Base-by-base conservation (phyloP, 2,113 vertebrate genomes). In the Gallinago jamesoni region DNA sequence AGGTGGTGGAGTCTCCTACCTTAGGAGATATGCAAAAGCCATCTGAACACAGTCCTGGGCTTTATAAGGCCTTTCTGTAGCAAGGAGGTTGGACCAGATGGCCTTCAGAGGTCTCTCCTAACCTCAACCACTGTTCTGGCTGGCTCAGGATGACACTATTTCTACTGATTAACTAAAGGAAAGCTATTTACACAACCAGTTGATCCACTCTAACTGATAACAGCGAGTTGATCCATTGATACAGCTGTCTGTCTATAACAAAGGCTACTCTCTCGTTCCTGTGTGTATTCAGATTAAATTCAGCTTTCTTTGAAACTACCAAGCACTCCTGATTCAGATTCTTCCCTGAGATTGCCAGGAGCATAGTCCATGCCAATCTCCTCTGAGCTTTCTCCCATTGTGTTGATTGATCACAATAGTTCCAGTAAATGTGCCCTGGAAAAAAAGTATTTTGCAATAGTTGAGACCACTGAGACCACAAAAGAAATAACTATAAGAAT, bases 11-110 rank as follows among this genome's bases (percentile, higher is more conserved):
- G 8, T 67, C 7, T 63, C 18, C 11, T 15, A 5, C 10, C 23
- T 20, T 80, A 37, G 50, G 6, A 59, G 14, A 48, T n/a, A 41
- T 6, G 48, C 2, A 16, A 62, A 73, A 70, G 14, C 12, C 19
- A 14, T 1, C 7, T 48, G 39, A 23, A 69, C 5, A 17, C 18
- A 11, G 16, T 17, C 10, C 37, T 78, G 31, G 37, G 4, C 14
- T 69, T 11, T 27, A 45, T 16, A 27, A 37, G 8, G 9, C 22
- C 12, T 6, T 52, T 33, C 15, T 62, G 12, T 25, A 43, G 31
- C 1, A 1, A 11, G 2, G 4, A 3, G 1, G 3, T 17, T 79
- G 55, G 33, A 37, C 9, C 5, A 43, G 14, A 14, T 14, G 22
- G 6, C 8, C 21, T 64, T 55, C 30, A 88, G 37, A 45, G 16